Evolutionary conservation across 2,797 vertebrate species (phyloP).

Genomic region (Onychomys arenicola): DNA sequence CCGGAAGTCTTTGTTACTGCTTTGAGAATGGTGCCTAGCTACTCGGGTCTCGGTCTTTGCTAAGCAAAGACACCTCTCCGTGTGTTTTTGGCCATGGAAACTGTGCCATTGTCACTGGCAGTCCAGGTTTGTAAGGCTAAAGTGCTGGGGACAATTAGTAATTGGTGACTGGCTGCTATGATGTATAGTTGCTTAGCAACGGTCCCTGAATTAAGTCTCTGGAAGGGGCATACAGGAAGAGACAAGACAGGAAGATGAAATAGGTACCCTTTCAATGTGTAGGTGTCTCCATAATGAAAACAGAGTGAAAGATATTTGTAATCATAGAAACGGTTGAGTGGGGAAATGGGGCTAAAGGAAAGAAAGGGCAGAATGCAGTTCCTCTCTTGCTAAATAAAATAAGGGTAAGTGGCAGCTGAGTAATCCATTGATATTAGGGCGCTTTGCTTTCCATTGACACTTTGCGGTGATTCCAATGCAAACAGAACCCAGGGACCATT

Average conservation of each 20-base stretch:
- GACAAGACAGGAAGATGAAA: slow-evolving; percentile 86
- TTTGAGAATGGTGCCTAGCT: neutral
- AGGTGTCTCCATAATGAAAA: slow-evolving; percentile 69
- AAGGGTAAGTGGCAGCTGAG: slow-evolving; percentile 28
- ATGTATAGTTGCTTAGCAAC: slow-evolving; percentile 88
- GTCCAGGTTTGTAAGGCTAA: slow-evolving; percentile 82
- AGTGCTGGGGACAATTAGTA: slow-evolving; percentile 84
- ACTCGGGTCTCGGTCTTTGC: slow-evolving; percentile 20
- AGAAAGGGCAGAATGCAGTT: neutral
- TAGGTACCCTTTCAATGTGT: slow-evolving; percentile 67
- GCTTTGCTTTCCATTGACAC: slow-evolving; percentile 7
- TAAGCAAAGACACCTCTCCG: slow-evolving; percentile 39
- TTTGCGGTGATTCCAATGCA: neutral
- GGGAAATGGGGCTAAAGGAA: slow-evolving; percentile 63
- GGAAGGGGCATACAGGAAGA: slow-evolving; percentile 86
- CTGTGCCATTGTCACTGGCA: slow-evolving; percentile 69
- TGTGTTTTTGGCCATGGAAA: slow-evolving; percentile 66
- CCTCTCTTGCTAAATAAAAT: slow-evolving; percentile 59
- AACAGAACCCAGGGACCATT: neutral
- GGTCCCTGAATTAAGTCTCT: slow-evolving; percentile 84
- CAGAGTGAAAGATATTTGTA: slow-evolving; percentile 79
- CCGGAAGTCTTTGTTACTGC: neutral
- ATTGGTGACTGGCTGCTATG: slow-evolving; percentile 83
- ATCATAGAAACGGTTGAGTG: slow-evolving; percentile 47
- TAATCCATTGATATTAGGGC: neutral